These are phyloP conservation scores for Stratiolaelaps scimitus DNA, from an alignment of 1,140 invertebrate genomes.

Conservation along the genomic window DNA sequence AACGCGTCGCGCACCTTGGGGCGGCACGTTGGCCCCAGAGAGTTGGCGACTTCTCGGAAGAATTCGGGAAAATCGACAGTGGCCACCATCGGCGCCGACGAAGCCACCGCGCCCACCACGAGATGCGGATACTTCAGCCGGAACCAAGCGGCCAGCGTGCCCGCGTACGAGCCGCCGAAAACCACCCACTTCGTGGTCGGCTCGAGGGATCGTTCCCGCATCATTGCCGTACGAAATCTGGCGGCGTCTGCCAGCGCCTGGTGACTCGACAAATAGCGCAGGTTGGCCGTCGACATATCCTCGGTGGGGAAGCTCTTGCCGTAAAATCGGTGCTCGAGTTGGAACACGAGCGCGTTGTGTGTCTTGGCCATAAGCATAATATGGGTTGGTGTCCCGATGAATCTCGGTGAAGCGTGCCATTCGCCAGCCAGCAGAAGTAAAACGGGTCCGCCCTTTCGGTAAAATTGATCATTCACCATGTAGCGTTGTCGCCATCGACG, in stretches of 20 bases:
- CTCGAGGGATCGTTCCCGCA: neutral
- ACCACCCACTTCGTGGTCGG: slow-evolving; percentile 40
- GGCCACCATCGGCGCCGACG: slow-evolving; percentile 40
- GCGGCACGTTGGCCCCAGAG: slow-evolving; percentile 38
- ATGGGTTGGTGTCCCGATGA: slow-evolving; percentile 62
- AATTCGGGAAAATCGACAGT: slow-evolving; percentile 42
- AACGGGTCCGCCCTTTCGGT: slow-evolving; percentile 43
- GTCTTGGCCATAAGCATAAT: slow-evolving; percentile 70
- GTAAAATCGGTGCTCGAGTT: slow-evolving; percentile 84
- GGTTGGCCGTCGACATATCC: slow-evolving; percentile 41
- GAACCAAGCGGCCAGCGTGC: slow-evolving; percentile 45
- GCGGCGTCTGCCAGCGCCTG: slow-evolving; percentile 44
- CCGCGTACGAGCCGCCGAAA: slow-evolving; percentile 48
- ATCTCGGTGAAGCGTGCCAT: slow-evolving; percentile 46
- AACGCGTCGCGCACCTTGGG: slow-evolving; percentile 49
- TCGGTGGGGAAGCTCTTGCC: slow-evolving; percentile 74
- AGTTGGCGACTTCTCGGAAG: slow-evolving; percentile 39
- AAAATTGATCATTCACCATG: slow-evolving; percentile 44
- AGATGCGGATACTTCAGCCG: slow-evolving; percentile 46
- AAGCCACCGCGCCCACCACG: slow-evolving; percentile 43
- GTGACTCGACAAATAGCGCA: slow-evolving; percentile 42
- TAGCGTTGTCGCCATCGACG: slow-evolving; percentile 42
- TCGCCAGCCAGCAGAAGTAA: slow-evolving; percentile 46
- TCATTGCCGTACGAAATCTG: slow-evolving; percentile 37
- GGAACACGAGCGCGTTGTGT: slow-evolving; percentile 66